Evolutionary conservation across 2,113 vertebrate genomes (phyloP).

Genomic region (Microcebus murinus): DNA sequence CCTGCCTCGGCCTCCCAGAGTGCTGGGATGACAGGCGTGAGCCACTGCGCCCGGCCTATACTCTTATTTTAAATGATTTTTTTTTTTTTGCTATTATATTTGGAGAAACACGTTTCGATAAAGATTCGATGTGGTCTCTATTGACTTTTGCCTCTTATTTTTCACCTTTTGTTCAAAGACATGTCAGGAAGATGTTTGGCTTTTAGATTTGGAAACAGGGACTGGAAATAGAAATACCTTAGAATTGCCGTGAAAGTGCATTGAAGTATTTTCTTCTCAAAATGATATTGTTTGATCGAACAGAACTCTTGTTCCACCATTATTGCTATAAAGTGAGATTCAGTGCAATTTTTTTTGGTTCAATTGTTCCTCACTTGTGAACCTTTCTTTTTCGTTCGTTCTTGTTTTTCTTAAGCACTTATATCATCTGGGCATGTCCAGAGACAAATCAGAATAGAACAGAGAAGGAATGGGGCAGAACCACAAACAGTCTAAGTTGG

Average conservation of each 20-base stretch:
- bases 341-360: background rate
- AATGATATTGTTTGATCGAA: background rate
- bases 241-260: background rate
- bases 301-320: background rate
- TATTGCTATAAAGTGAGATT: background rate
- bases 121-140: background rate
- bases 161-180: slow-evolving; percentile 16
- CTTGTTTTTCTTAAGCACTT: background rate
- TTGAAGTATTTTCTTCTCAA: background rate
- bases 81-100: no score
- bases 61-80: no score
- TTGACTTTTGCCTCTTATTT: background rate
- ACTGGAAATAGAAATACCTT: slow-evolving; percentile 11
- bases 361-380: background rate
- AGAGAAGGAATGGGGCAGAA: background rate
- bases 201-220: slow-evolving; percentile 31
- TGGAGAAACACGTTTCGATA: background rate
- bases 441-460: background rate
- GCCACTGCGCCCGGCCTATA: no score
- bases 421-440: background rate
- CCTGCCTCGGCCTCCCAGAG: no score
- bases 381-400: background rate
- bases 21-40: no score
- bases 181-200: background rate
- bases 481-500: background rate